phyloP scores from a whole-genome alignment of 1,140 invertebrate genomes.

The Chionoecetes opilio region DNA sequence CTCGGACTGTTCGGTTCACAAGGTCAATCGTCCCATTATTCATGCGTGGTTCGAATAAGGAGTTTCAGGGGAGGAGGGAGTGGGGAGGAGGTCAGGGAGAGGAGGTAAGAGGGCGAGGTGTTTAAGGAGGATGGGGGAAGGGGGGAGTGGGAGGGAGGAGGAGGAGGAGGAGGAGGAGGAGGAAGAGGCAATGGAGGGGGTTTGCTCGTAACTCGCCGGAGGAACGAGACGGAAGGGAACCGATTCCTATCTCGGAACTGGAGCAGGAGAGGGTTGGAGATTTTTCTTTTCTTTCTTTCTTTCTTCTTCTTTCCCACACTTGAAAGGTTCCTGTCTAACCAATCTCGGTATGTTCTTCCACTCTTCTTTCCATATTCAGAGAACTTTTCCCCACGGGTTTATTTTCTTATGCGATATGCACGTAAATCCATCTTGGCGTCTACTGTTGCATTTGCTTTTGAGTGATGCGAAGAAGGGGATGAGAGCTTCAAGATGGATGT shows the following conservation, averaged over 20 bases:
- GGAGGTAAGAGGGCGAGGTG: no score
- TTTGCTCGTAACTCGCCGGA: neutral
- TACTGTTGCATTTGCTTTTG: neutral
- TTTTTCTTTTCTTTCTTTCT: neutral
- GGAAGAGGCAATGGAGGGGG: no score
- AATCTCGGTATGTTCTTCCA: neutral
- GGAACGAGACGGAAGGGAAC: conserved; percentile 24
- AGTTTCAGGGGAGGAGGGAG: neutral
- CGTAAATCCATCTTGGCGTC: no score
- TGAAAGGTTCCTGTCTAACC: conserved; percentile 7
- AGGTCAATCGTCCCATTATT: conserved; percentile 28
- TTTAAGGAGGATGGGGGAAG: neutral
- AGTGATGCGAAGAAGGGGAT: neutral
- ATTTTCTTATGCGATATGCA: neutral
- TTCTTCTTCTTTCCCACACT: conserved; percentile 8
- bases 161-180: neutral
- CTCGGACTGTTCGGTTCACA: conserved; percentile 6
- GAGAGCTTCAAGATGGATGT: neutral
- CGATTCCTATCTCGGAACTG: conserved; percentile 5
- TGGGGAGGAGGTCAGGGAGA: neutral
- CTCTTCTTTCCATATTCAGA: neutral
- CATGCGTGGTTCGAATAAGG: conserved; percentile 25
- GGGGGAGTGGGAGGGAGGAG: neutral
- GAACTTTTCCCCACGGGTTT: no score
- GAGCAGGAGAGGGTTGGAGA: neutral